A percentile compares a stretch with the other conserved stretches of the same genome.
Evolutionary conservation across 2,113 vertebrate genomes (phyloP).

Genomic region (Chionomys nivalis): DNA sequence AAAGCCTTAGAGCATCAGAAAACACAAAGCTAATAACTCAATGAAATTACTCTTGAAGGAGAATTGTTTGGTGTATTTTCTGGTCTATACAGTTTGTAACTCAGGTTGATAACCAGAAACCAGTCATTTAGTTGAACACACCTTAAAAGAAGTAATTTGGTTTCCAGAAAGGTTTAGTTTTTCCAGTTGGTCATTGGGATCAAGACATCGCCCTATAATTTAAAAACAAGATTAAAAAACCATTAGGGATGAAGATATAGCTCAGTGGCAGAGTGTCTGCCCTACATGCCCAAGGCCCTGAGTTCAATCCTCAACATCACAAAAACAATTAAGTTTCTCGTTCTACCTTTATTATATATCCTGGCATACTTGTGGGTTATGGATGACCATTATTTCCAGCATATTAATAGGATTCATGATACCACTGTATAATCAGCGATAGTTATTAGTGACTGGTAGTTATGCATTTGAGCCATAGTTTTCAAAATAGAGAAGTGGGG

Average conservation of each 20-base stretch:
- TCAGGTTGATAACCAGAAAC: slow-evolving; percentile 46
- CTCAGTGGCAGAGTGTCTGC: neutral
- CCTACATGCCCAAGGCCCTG: neutral
- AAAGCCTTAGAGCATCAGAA: neutral
- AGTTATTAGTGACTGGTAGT: neutral
- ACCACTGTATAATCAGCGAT: neutral
- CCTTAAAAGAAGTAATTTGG: slow-evolving; percentile 93
- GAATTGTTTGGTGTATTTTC: neutral
- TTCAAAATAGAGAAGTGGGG: neutral
- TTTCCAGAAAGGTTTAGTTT: slow-evolving; percentile 94
- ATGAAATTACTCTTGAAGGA: neutral
- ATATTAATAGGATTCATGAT: neutral
- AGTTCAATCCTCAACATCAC: neutral
- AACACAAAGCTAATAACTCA: neutral
- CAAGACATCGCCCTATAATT: slow-evolving; percentile 88
- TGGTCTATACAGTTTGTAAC: slow-evolving; percentile 10
- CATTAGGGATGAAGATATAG: neutral
- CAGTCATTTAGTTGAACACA: slow-evolving; percentile 78
- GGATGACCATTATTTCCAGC: neutral
- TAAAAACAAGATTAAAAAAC: slow-evolving; percentile 58
- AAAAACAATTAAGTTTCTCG: slow-evolving; percentile 32
- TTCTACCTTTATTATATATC: slow-evolving; percentile 9
- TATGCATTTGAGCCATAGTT: slow-evolving; percentile 6
- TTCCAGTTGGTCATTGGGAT: slow-evolving; percentile 88
- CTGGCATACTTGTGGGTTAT: neutral